These are phyloP conservation scores for Thamnophis elegans DNA, from an alignment of 2,797 vertebrate species.

Conservation along the genomic window DNA sequence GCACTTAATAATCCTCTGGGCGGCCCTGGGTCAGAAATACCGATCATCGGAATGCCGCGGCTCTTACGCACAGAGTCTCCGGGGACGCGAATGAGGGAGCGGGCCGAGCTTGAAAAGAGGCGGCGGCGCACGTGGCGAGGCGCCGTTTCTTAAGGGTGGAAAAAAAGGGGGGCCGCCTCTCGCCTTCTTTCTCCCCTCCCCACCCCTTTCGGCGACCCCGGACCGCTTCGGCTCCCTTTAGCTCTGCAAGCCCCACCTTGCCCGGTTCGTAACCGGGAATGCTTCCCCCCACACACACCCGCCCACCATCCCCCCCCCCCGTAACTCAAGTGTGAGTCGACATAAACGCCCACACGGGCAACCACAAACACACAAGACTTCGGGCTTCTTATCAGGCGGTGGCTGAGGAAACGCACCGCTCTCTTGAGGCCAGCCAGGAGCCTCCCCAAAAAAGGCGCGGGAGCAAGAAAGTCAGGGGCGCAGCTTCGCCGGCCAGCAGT, in stretches of 20 bases:
- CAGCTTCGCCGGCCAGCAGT: background rate
- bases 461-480: background rate
- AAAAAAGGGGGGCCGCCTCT: background rate
- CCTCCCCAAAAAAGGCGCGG: background rate
- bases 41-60: background rate
- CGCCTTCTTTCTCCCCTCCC: background rate
- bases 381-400: background rate
- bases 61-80: background rate
- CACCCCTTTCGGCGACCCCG: background rate
- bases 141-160: background rate
- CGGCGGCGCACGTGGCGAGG: background rate
- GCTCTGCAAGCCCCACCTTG: background rate
- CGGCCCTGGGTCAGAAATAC: background rate
- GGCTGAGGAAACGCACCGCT: background rate
- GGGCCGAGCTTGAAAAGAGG: background rate
- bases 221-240: background rate
- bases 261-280: background rate
- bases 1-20: too few relatives aligned
- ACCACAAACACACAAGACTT: background rate
- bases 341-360: background rate
- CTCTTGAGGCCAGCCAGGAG: background rate
- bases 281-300: too few relatives aligned
- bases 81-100: background rate
- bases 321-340: background rate
- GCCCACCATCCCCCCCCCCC: background rate